Evolutionary conservation across 1,140 invertebrate genomes (phyloP).

Genomic region (Cepaea nemoralis): DNA sequence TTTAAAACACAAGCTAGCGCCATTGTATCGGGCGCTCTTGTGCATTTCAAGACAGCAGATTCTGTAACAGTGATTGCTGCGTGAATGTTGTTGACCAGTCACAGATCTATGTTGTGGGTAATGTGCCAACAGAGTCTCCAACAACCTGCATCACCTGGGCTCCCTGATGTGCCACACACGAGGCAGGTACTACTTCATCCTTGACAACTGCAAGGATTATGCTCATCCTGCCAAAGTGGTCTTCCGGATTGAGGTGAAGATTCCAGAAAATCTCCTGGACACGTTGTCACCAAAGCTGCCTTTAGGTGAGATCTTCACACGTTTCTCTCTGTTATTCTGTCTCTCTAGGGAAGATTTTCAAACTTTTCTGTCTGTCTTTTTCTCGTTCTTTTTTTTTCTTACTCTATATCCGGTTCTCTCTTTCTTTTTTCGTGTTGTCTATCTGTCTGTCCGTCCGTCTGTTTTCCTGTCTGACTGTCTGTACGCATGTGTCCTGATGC

Average conservation of each 20-base stretch:
- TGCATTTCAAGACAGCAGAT: too few species aligned
- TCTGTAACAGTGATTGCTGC: too few species aligned
- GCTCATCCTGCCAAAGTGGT: background rate
- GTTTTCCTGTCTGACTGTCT: too few species aligned
- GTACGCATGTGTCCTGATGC: too few species aligned
- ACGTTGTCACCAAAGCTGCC: background rate
- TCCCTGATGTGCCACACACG: background rate
- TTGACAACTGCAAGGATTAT: slow-evolving; percentile 1
- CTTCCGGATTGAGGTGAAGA: background rate
- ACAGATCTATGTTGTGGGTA: too few species aligned
- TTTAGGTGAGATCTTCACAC: background rate
- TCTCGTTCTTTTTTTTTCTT: background rate
- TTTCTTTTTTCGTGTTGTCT: too few species aligned
- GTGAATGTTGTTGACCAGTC: too few species aligned
- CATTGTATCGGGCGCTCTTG: too few species aligned
- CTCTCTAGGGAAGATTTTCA: too few species aligned
- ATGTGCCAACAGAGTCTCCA: background rate
- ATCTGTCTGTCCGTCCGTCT: too few species aligned
- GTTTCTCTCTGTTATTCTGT: too few species aligned
- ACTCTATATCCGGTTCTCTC: background rate
- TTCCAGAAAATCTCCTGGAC: background rate
- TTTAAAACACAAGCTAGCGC: background rate
- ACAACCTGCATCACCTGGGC: background rate
- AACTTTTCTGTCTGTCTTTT: background rate
- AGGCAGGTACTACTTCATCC: background rate